Evolutionary conservation across 1,140 invertebrate genomes (phyloP), one percentile per base, ranked within the genome.

Genomic region (Zaprionus kolodkinae): DNA sequence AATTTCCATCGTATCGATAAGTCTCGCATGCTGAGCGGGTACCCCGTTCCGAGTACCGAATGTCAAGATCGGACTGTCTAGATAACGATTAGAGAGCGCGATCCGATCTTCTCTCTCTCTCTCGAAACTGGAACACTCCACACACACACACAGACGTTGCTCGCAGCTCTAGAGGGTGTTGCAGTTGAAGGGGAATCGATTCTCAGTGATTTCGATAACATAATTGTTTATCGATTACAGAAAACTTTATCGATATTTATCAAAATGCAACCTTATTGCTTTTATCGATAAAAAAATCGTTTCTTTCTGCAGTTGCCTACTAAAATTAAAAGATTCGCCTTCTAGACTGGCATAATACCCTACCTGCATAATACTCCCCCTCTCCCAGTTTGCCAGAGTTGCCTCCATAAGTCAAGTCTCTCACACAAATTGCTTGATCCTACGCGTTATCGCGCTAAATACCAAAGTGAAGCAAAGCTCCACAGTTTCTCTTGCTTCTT

Each of bases 1-100:
- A 50, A 64, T 59, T 50, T 68, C 56, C 45, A 54, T 48, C 48
- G 38, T 50, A 30, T 69, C 38, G 36, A 50, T 59, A 65, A 60
- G n/a, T 52, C 17, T 15, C 48, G 55, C 64, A 43, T 56, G 52
- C 30, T 66, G 64, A 12, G 25, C 50, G 33, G 40, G 59, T 21
- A 60, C 21, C 66, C 38, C 38, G 21, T n/a, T n/a, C 25, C 25
- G 12, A 45, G 43, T 57, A 21, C 17, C 38, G 43, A 52, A 66
- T 72, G 63, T 74, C 52, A 57, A 74, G 66, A 70, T 74, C 59
- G 33, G 25, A 21, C 30, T 62, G 66, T 63, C 57, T 2, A 61
- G 57, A 74, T 69, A 52, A 33, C 45, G 45, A 50, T 50, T 50
- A 35, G 33, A 35, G 33, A 4, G 6, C 33, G 12, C 17, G 15